Evolutionary conservation across 2,888 invertebrate genomes (phyloP), one percentile per base, ranked within the genome.

Genomic region (Rhimphoctona megacephalus): DNA sequence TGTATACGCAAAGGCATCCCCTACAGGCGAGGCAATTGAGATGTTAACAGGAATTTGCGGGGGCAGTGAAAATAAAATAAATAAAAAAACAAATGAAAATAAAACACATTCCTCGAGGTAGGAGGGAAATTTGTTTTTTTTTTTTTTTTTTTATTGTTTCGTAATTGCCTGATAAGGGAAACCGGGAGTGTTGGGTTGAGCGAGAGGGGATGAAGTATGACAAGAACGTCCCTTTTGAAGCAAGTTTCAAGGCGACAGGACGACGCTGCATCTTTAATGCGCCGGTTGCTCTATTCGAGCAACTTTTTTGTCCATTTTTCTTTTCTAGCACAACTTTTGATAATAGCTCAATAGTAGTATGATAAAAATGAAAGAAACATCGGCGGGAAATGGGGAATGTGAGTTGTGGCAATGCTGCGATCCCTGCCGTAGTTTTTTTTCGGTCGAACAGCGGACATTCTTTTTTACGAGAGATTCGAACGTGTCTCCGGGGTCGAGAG

Each of bases 201-300:
- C 69, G 39, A 79, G 57, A 43, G 19, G 19, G 66, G 57, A 33
- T 8, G 54, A 70, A 43, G 43, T 30, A 30, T 22, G 52, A 79
- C 17, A 14, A 33, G 78, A 52, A 43, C 46, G 19, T 49, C 54
- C 39, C 57, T 80, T 61, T 67, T 39, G 66, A 49, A 69, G 25
- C n/a, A 19, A 79, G 64, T 83, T 79, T 74, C 67, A 19, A 54
- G 67, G 79, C 61, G 61, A 49, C 49, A 67, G 57, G 80, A 76
- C 39, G 72, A 46, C 72, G 72, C 72, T 91, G 89, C 86, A 90
- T 90, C 85, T 90, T 91, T 90, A 85, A 91, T 86, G 87, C 61
- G 82, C 61, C 87, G 74, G 87, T 90, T 90, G 11, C 49, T n/a
- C 61, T 14, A 89, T 91, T 89, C 89, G 22, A 72, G 46, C 43